Base-by-base conservation (phyloP, 2,888 invertebrate genomes). In the Stegana nigrithorax region DNA sequence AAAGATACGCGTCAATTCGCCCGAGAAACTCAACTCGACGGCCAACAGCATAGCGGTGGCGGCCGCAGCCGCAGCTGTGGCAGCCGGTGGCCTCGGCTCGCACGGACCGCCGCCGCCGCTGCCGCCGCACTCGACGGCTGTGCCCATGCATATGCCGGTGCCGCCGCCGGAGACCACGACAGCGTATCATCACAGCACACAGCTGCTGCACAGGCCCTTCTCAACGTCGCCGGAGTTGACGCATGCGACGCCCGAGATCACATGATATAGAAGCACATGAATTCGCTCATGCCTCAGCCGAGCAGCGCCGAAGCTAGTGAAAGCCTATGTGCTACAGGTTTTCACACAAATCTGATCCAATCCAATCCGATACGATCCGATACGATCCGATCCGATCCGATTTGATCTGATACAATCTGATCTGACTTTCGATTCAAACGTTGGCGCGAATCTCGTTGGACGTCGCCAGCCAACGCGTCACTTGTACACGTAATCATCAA, bases 1-100 rank as follows among this genome's bases (percentile, higher is more conserved):
- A 21, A 85, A 86, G 75, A 82, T 86, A 62, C 83, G 86, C 58
- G 81, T 86, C 61, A 86, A 81, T 73, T 85, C 86, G 17, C 86
- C 86, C 19, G 85, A 84, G 67, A 84, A 85, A 63, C 81, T 86
- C 63, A 86, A 86, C 64, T 84, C 84, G 6, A 79, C 82, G 29
- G 83, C 79, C 7, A 73, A 71, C 57, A 73, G 70, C 39, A 75
- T 73, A 63, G 73, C 77, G 10, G 70, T 75, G 59, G 73, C 72
- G 8, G 73, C 69, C 1, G 77, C 73, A 3, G 76, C 73, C 2
- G 73, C 68, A 0, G 72, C 69, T 8, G 60, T 60, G 17, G 67
- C 60, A 6, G 66, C 60, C 2, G 55, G 27, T 8, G 60, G 26
- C 6, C 1, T 17, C 6, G 27, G 21, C 21, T 17, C 26, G n/a